These are phyloP conservation scores for Drosophila neutralis DNA, from an alignment of 2,888 invertebrate species.

Conservation along the genomic window DNA sequence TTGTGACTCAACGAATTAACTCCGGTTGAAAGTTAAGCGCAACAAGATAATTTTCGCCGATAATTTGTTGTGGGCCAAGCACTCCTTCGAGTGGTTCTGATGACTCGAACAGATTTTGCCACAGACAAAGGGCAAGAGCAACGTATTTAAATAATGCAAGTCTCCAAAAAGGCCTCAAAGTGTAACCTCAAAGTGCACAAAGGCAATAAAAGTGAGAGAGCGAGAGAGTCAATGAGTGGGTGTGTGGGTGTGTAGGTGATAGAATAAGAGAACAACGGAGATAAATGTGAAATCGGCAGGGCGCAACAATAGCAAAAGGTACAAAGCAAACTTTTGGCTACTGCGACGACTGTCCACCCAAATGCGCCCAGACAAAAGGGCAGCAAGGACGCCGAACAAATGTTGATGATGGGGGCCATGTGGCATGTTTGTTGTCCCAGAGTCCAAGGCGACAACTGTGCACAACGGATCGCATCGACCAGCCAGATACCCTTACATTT, in stretches of 20 bases:
- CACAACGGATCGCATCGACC: constrained; percentile 13
- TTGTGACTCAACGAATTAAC: constrained; percentile 73
- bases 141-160: constrained; percentile 62
- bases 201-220: constrained; percentile 10
- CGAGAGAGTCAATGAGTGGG: neutral
- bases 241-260: neutral
- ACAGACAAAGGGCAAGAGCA: constrained; percentile 11
- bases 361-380: constrained; percentile 66
- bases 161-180: constrained; percentile 46
- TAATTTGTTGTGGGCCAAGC: constrained; percentile 50
- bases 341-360: constrained; percentile 73
- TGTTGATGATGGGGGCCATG: constrained; percentile 59
- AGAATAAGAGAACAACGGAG: constrained; percentile 17
- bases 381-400: constrained; percentile 57
- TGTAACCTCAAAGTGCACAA: constrained; percentile 34
- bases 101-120: constrained; percentile 38
- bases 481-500: constrained; percentile 3
- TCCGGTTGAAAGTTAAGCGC: constrained; percentile 73
- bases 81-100: constrained; percentile 28
- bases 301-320: constrained; percentile 64
- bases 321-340: constrained; percentile 65
- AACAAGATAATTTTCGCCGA: constrained; percentile 65
- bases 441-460: constrained; percentile 14
- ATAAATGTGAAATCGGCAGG: constrained; percentile 49
- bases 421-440: constrained; percentile 58